Evolutionary conservation across 2,797 vertebrate genomes (phyloP), one percentile per base, ranked within the genome.

Genomic region (Amphiprion clarkii): DNA sequence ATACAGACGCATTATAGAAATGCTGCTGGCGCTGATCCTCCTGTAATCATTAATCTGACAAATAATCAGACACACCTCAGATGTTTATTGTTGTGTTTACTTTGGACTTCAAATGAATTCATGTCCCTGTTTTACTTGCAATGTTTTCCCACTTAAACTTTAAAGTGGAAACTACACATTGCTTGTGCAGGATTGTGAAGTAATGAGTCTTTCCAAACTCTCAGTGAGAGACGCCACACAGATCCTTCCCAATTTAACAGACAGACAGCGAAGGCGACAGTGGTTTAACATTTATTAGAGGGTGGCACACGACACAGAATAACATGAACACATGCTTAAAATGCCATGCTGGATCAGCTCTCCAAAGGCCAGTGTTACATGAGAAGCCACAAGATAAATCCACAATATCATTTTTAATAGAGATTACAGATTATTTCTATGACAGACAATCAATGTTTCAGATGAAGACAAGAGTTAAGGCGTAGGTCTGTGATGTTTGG

Each of bases 241-340:
- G 51, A 58, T 11, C 19, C 39, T 46, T 54, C 39, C 17, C 23
- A 0, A 33, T 39, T 16, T 49, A 53, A 85, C 29, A 65, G 40
- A 84, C n/a, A n/a, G 69, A 78, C 58, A 69, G 11, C 0, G 33
- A 79, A 44, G 51, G 68, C 17, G 23, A 69, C 64, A 62, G 81
- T 89, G 79, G 57, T 79, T 79, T 56, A 81, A 88, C 74, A 71
- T 94, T 93, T 93, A 93, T 93, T 92, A 87, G 64, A 88, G 52
- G 58, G 71, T 65, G 70, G 65, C 74, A 80, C 81, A 86, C 74
- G 74, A 89, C 53, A 81, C 78, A 88, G 65, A 81, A 46, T 76
- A 85, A 84, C 69, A 85, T 75, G 82, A 87, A 82, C 80, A 89
- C 89, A 62, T 89, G 89, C 85, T 80, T 53, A 49, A 78, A 84